Conservation (phyloP, 1,140 invertebrate species). For the Mercenaria mercenaria region DNA sequence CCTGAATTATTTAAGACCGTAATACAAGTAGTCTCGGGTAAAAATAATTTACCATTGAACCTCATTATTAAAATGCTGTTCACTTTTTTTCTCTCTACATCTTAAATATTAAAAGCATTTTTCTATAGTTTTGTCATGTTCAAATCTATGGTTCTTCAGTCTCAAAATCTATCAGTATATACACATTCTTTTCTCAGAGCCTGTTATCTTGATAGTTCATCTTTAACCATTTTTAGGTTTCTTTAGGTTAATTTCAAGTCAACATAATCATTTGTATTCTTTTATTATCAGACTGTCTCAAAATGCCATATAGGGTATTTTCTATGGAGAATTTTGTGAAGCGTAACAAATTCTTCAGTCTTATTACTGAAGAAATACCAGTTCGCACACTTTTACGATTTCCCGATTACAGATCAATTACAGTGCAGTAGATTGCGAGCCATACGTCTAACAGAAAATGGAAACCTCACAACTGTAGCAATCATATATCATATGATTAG, state of each 20-base stretch:
- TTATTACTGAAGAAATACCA: constrained; percentile 15
- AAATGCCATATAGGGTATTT: not conserved
- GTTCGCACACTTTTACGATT: constrained; percentile 39
- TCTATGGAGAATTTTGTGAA: not conserved
- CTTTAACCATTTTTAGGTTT: not conserved
- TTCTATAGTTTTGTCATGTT: too few species aligned
- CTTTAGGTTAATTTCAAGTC: not conserved
- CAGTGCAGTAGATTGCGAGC: not conserved
- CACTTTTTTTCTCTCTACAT: too few species aligned
- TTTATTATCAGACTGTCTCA: not conserved
- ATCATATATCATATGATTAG: constrained; percentile 65
- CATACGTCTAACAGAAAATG: constrained; percentile 19
- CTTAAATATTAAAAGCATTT: too few species aligned
- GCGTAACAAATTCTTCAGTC: constrained; percentile 8
- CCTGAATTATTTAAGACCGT: too few species aligned
- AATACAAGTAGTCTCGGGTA: too few species aligned
- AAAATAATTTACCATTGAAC: too few species aligned
- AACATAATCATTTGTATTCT: not conserved
- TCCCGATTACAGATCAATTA: constrained; percentile 54
- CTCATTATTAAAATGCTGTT: too few species aligned
- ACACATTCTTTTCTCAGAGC: too few species aligned
- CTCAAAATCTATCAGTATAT: too few species aligned
- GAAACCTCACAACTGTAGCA: constrained; percentile 43
- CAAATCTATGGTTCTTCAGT: too few species aligned
- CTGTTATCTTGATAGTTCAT: too few species aligned